phyloP scores from a whole-genome alignment of 1,140 invertebrate species.

The Drosophila funebris region DNA sequence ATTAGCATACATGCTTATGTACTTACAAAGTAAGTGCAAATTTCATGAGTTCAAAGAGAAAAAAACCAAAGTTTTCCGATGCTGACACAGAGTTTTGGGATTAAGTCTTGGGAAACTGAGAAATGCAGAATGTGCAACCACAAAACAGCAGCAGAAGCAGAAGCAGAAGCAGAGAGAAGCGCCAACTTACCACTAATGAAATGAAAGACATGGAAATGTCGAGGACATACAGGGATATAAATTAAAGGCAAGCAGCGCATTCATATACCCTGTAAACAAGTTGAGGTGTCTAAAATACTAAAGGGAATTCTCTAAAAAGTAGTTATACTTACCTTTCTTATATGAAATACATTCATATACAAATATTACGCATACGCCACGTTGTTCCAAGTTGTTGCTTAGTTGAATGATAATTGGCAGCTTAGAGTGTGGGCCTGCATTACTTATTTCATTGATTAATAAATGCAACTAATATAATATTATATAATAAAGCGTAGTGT shows the following conservation, averaged over 20 bases:
- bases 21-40: neutral
- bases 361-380: neutral
- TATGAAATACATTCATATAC: too few relatives aligned
- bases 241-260: neutral
- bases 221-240: neutral
- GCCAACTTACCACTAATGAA: conserved; percentile 13
- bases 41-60: neutral
- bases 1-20: conserved; percentile 8
- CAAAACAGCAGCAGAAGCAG: neutral
- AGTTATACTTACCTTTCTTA: too few relatives aligned
- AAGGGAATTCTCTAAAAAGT: too few relatives aligned
- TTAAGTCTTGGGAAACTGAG: conserved; percentile 8
- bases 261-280: neutral
- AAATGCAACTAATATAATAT: neutral
- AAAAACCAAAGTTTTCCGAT: neutral
- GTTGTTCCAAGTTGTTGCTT: neutral
- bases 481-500: neutral
- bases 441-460: neutral
- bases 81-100: neutral
- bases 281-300: too few relatives aligned
- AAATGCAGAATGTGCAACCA: conserved; percentile 16
- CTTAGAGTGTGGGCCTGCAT: neutral
- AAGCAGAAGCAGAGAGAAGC: conserved; percentile 15
- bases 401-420: neutral
- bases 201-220: neutral